Base-by-base conservation (phyloP, 2,888 invertebrate genomes). In the Rhimphoctona megacephalus region DNA sequence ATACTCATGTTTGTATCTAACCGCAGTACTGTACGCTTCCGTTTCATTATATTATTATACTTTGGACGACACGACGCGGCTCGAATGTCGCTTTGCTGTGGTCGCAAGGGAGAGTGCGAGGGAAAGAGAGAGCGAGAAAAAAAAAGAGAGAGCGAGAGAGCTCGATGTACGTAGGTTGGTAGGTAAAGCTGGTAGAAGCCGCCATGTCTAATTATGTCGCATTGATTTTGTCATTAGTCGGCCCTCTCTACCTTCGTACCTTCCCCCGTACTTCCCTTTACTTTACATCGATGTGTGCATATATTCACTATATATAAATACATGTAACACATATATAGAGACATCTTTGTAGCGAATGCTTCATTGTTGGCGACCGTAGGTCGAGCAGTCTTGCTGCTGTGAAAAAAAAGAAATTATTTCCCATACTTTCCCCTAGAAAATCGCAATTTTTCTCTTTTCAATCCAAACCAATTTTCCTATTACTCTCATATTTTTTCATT, bases 151-250 rank as follows among this genome's bases (percentile, higher is more conserved):
- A 57, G 39, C 43, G 70, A 70, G 79, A 72, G 72, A 74, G 25
- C 79, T 76, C 72, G 81, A 84, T 76, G 84, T 84, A 84, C 81
- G 87, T 81, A 78, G 87, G 85, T 64, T 80, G 85, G 85, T 85
- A 88, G 86, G 83, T 88, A 87, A 85, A 81, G 77, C 76, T 89
- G 88, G 90, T 90, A 88, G 87, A 82, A 90, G 92, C 90, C 92
- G 92, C 92, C 92, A 92, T 92, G 92, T 92, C 92, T 94, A 94
- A 94, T 94, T 94, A 94, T 94, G 93, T 93, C 93, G 93, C 94
- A 93, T 94, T 94, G 93, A 94, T 93, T 93, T 93, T 93, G 93
- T 94, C 93, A 94, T 94, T 93, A 94, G 93, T 92, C 90, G 90
- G 91, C 93, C 92, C 92, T 91, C 89, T 90, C 90, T 90, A 87